Conservation (phyloP, 2,797 vertebrate genomes). For the Mastacembelus armatus region DNA sequence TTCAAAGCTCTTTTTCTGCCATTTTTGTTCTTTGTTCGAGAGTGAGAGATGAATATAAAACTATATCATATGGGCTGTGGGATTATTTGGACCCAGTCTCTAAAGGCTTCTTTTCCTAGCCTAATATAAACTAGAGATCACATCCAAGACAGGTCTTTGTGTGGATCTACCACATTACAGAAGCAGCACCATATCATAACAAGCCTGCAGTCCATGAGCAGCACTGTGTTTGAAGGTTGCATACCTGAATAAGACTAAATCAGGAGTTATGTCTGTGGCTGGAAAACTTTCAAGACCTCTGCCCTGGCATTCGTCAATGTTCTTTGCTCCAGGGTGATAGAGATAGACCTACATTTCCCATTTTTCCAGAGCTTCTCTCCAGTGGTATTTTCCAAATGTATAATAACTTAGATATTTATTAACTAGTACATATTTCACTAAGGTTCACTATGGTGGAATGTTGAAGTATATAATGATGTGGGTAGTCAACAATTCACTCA, state of each 20-base stretch:
- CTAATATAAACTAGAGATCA: background rate
- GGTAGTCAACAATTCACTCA: conserved; percentile 67
- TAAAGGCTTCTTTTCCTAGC: too few species aligned
- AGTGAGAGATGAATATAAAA: background rate
- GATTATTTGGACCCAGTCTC: background rate
- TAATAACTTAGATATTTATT: conserved; percentile 36
- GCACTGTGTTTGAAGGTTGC: conserved; percentile 14
- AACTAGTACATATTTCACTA: conserved; percentile 38
- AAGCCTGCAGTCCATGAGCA: background rate
- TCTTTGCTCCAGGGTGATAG: conserved; percentile 12
- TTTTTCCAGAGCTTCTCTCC: conserved; percentile 9
- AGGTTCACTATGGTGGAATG: conserved; percentile 13
- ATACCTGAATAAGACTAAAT: conserved; percentile 6
- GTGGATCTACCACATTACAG: background rate
- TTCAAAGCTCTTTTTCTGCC: background rate
- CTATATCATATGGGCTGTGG: background rate
- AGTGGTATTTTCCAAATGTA: conserved; percentile 2
- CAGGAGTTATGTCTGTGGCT: conserved; percentile 20
- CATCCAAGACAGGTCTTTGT: conserved; percentile 11
- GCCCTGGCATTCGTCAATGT: conserved; percentile 33
- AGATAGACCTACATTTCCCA: background rate
- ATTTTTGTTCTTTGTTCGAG: conserved; percentile 7
- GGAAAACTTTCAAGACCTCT: conserved; percentile 22
- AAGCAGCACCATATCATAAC: conserved; percentile 2
- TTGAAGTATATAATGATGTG: conserved; percentile 57